A percentile compares a stretch with the other conserved stretches of the same genome.
phyloP scores from a whole-genome alignment of 2,797 vertebrate genomes.

The Carcharodon carcharias region DNA sequence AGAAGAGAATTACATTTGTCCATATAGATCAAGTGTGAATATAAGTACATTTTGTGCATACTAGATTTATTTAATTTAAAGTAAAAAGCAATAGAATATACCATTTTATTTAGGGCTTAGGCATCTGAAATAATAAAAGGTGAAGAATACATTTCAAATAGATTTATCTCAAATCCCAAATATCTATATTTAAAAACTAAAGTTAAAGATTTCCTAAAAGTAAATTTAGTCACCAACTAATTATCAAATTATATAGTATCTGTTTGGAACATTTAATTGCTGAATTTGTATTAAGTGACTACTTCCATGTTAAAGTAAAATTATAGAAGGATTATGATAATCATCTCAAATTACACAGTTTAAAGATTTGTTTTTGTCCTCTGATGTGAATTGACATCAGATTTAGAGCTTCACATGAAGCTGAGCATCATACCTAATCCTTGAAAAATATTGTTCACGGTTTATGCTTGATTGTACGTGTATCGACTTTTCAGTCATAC shows the following conservation, averaged over 20 bases:
- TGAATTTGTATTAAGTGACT: not conserved
- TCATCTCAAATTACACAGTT: not conserved
- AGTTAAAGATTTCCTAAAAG: not conserved
- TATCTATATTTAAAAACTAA: conserved; percentile 1
- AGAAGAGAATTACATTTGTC: not conserved
- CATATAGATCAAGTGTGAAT: not conserved
- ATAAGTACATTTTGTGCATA: not conserved
- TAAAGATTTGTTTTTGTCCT: not conserved
- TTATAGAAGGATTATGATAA: not conserved
- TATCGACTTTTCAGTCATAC: not conserved
- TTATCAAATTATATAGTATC: not conserved
- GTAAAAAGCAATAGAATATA: not conserved
- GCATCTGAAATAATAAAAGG: conserved; percentile 14
- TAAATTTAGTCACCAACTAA: not conserved
- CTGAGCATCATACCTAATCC: not conserved
- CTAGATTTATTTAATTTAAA: not conserved
- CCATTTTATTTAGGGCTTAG: not conserved
- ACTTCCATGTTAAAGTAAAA: not conserved
- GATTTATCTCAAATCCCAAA: not conserved
- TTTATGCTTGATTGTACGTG: not conserved
- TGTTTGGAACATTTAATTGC: not conserved
- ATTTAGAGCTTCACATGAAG: not conserved
- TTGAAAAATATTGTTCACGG: not conserved
- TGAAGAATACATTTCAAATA: not conserved
- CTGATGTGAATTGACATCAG: not conserved